Evolutionary conservation across 1,140 invertebrate species (phyloP), one percentile per base, ranked within the genome.

Genomic region (Glomeris maerens): DNA sequence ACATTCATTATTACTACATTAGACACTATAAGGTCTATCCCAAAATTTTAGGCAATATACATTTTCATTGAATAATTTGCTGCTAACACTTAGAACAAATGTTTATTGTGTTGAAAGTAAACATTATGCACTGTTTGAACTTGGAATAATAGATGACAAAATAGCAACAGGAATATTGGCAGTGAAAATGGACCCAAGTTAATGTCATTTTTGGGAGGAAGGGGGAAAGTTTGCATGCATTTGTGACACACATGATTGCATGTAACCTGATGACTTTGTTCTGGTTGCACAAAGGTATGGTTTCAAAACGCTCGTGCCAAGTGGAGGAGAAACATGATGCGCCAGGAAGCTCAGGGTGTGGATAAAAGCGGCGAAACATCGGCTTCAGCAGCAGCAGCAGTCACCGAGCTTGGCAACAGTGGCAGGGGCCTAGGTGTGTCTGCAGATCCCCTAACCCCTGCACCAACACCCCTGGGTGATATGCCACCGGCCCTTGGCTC

Each of bases 301-400:
- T 98, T 98, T 74, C 93, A 98, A 75, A 98, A 98, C 68, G 89
- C 90, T 22, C 74, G 93, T 45, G 93, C 93, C 58, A 98, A 98
- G 75, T 95, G 90, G 83, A 78, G 93, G 59, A 78, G 92, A 55
- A 89, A 91, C 78, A 80, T 89, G 68, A 75, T 87, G 60, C 89
- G 88, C 62, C 80, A 84, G 60, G 82, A 85, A 59, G 79, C 77
- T 62, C 80, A 79, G 57, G 26, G 26, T 14, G 17, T 26, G 14
- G 54, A 55, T 17, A 55, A 55, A 22, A 20, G 27, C n/a, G 54
- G 47, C 3, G 14, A 41, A 38, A 5, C 28, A 13, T 22, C 48
- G 13, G 13, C 14, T n/a, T n/a, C n/a, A n/a, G 46, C n/a, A 20
- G 48, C 10, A 21, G 20, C 40, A 42, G 17, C 40, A 25, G 40